Evolutionary conservation across 2,113 vertebrate genomes (phyloP).

Genomic region (Ciconia boyciana): DNA sequence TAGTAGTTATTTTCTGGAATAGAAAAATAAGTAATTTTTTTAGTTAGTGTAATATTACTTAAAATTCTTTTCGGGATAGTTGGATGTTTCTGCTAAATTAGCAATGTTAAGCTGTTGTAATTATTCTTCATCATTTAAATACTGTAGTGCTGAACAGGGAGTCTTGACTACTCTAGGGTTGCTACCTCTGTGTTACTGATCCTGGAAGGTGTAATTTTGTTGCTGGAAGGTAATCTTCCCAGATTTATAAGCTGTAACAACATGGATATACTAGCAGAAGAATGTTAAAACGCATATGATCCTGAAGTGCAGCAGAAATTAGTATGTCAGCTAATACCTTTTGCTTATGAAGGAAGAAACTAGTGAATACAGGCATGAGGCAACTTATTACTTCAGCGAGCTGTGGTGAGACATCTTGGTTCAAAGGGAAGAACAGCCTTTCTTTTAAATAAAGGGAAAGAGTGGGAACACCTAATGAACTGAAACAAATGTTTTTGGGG

Average conservation of each 20-base stretch:
- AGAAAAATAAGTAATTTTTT: not conserved
- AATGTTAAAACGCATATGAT: not conserved
- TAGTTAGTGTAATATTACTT: not conserved
- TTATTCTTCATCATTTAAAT: not conserved
- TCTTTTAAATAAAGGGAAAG: not conserved
- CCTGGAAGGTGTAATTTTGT: not conserved
- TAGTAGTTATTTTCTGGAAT: not conserved
- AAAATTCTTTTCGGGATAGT: not conserved
- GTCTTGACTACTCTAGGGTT: not conserved
- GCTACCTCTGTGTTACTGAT: not conserved
- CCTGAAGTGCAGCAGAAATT: not conserved
- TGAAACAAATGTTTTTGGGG: not conserved
- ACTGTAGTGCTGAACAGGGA: not conserved
- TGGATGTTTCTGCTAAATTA: not conserved
- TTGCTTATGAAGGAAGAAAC: not conserved
- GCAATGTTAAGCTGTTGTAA: not conserved
- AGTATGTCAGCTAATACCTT: not conserved
- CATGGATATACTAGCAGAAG: not conserved
- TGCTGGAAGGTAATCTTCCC: not conserved
- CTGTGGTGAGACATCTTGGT: rapidly evolving
- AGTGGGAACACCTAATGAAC: not conserved
- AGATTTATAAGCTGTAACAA: not conserved
- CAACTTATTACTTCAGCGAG: not conserved
- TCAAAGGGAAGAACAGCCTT: not conserved
- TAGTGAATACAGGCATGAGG: rapidly evolving